Conservation (phyloP, 2,797 vertebrate species). For the Tapera naevia region DNA sequence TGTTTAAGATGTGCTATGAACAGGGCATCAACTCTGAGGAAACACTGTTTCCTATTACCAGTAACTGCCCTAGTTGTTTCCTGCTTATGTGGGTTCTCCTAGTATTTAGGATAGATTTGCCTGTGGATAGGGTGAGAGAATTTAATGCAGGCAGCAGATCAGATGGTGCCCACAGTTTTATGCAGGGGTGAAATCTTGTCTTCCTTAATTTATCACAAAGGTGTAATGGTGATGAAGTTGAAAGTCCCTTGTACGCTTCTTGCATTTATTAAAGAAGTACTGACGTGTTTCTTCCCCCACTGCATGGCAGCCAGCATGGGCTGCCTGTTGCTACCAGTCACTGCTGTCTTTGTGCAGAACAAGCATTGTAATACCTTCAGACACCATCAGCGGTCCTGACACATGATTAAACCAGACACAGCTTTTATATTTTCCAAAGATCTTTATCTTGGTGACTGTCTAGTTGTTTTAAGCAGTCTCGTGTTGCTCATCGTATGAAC, state of each 20-base stretch:
- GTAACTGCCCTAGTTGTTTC: neutral
- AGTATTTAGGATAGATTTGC: neutral
- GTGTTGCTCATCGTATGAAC: neutral
- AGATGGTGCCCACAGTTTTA: neutral
- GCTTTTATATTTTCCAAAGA: slow-evolving; percentile 6
- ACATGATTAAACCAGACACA: neutral
- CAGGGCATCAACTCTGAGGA: neutral
- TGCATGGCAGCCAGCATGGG: neutral
- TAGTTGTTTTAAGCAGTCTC: neutral
- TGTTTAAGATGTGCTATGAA: neutral
- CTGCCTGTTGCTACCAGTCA: neutral
- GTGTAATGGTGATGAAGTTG: neutral
- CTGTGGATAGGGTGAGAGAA: neutral
- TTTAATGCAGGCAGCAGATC: neutral
- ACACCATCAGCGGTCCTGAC: neutral
- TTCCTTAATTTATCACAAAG: neutral
- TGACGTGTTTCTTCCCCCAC: neutral
- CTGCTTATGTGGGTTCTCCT: neutral
- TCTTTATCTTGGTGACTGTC: neutral
- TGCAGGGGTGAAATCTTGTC: neutral
- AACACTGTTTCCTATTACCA: neutral
- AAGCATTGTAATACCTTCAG: neutral
- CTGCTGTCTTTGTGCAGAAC: neutral
- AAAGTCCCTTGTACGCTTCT: neutral
- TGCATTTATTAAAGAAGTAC: neutral